Base-by-base conservation (phyloP, 30 jellyfish, hydroid and myxozoan genomes). In the Clytia hemisphaerica region DNA sequence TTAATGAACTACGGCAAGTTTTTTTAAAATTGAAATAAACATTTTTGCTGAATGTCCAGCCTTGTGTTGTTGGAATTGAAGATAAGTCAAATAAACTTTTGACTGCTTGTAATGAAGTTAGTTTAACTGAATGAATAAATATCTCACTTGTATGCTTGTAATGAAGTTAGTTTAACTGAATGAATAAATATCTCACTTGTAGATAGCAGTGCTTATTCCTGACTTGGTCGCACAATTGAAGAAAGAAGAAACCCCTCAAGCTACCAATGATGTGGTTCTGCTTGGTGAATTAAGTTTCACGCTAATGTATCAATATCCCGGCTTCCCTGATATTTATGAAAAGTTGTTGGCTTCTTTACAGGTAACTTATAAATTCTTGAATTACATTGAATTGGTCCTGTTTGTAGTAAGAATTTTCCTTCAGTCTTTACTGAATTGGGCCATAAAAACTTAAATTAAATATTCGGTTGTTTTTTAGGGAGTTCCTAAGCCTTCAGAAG, bases 291-390 rank as follows among this genome's bases (percentile, higher is more conserved):
- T 85, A 30, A 65, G 66, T 9, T 47, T 71, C 69, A 85, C 96
- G 1, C 42, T 85, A 78, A 80, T 85, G 84, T 73, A 62, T 60
- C 83, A 69, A 54, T 85, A 77, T 73, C 96, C 96, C 4, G 92
- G 92, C 7, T 49, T 53, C 48, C 80, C 93, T 15, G 82, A 58
- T 46, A 58, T 67, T n/a, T 71, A 85, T 51, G 6, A 82, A 16
- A 36, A 38, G 32, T 32, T 85, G 19, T 72, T 61, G 36, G 42
- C 65, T 0, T 45, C 70, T 30, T 15, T 85, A 28, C 55, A 85
- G 93, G 96, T 85, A 58, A 32, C 38, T 68, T 29, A 4, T n/a
- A 4, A 18, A 57, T 22, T 6, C 45, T 57, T 2, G 12, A 21
- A 7, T 51, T 40, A 7, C 53, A 16, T n/a, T n/a, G n/a, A n/a